Conservation (phyloP, 1,140 invertebrate genomes). For the Dendroctonus valens region DNA sequence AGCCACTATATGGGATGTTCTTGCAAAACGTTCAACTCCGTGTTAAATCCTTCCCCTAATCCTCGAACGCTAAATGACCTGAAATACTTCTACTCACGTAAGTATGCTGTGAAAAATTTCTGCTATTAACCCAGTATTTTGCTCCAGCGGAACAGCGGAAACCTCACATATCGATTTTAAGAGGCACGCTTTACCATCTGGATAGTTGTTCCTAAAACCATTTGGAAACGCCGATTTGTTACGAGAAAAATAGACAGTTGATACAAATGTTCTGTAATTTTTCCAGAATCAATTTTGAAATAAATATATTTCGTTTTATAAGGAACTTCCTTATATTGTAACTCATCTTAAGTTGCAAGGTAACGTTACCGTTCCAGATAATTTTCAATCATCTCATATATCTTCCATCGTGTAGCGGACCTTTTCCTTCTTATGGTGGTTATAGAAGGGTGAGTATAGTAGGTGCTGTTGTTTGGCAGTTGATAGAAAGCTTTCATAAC, state of each 20-base stretch:
- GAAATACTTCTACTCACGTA: constrained; percentile 46
- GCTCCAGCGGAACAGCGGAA: constrained; percentile 34
- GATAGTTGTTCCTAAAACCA: constrained; percentile 30
- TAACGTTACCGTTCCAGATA: constrained; percentile 17
- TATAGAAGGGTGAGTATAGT: constrained; percentile 41
- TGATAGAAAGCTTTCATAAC: constrained; percentile 45
- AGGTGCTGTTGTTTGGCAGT: constrained; percentile 42
- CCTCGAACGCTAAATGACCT: too few relatives aligned
- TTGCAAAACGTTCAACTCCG: too few relatives aligned
- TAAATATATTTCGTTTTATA: neutral
- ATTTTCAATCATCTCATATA: constrained; percentile 46
- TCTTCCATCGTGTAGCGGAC: constrained; percentile 44
- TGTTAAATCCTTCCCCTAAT: too few relatives aligned
- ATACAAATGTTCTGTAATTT: neutral
- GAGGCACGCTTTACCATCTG: constrained; percentile 54
- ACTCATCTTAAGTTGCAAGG: neutral
- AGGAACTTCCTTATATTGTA: too few relatives aligned
- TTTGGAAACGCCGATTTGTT: constrained; percentile 12
- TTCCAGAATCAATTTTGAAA: neutral
- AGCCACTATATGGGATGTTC: too few relatives aligned
- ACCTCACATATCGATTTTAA: constrained; percentile 56
- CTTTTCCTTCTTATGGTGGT: constrained; percentile 37
- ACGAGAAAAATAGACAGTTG: neutral
- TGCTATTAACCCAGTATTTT: constrained; percentile 51
- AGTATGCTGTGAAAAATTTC: constrained; percentile 57